Base-by-base conservation (phyloP, 2,888 invertebrate genomes). In the Syrista parreyssii region DNA sequence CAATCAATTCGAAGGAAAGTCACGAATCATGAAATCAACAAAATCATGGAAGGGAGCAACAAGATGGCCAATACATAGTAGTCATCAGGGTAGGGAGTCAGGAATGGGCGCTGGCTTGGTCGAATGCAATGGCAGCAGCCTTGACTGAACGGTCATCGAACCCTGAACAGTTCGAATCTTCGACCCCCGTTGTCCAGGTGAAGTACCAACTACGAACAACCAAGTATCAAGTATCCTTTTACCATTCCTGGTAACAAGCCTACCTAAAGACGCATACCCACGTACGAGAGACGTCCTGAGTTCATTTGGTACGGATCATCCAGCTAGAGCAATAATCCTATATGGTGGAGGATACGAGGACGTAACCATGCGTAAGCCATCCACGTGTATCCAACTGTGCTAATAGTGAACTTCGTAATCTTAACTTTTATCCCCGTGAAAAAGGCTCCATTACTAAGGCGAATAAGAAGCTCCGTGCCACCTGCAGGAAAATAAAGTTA, bases 401-500 rank as follows among this genome's bases (percentile, higher is more conserved):
- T 55, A 55, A 55, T 23, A 23, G 55, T 9, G 23, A 55, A 9
- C 55, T 9, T 9, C 55, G 55, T 55, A 55, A 55, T 55, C 55
- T 55, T 23, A 55, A 76, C 76, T 76, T 79, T 81, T 80, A 81
- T 78, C 79, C 79, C 32, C 1, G 75, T 32, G 76, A 75, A 79
- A 81, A 81, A 78, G 79, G 74, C 11, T 77, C 79, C 75, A 76
- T 76, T 78, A 68, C 71, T 12, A 74, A 68, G 71, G 68, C 79
- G 69, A 36, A 78, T 73, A 76, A 75, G 75, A 78, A 75, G 76
- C 77, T 73, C 3, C 73, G 32, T 68, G 75, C 73, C 81, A 78
- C 75, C 77, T 78, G 78, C 55, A 76, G 73, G 76, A 73, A 79
- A 88, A 87, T 87, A 82, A 86, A 87, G 85, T 86, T 86, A 87